Percentiles rank a stretch among this genome's conserved stretches.
phyloP scores from a whole-genome alignment of 2,113 vertebrate genomes.

The Lophius piscatorius region DNA sequence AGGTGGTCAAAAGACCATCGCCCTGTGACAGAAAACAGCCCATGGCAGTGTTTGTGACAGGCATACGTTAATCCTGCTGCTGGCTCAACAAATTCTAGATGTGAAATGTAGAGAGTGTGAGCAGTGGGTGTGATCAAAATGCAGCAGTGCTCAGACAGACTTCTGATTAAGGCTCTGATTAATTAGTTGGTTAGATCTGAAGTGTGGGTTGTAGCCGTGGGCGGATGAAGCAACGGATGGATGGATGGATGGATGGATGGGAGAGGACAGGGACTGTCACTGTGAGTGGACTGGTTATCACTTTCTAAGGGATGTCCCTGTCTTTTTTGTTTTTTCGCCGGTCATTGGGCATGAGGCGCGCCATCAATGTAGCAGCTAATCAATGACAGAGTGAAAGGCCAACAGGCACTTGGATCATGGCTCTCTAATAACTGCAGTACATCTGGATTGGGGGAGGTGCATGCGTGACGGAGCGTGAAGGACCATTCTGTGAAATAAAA shows the following conservation, averaged over 20 bases:
- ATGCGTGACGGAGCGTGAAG: slow-evolving; percentile 44
- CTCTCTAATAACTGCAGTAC: slow-evolving; percentile 47
- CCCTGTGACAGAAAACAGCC: slow-evolving; percentile 43
- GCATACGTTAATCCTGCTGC: slow-evolving; percentile 41
- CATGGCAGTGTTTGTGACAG: slow-evolving; percentile 45
- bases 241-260: slow-evolving; percentile 5
- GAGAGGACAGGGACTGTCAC: too few relatives aligned
- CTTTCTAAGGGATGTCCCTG: slow-evolving; percentile 45
- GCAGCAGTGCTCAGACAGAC: slow-evolving; percentile 38
- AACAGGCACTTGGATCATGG: slow-evolving; percentile 40
- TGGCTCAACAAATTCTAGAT: slow-evolving; percentile 45
- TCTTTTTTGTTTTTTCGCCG: slow-evolving; percentile 24
- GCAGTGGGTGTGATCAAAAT: slow-evolving; percentile 60
- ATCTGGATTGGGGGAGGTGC: slow-evolving; percentile 31
- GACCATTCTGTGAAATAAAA: slow-evolving; percentile 55
- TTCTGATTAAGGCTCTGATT: slow-evolving; percentile 49
- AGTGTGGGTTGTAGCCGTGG: slow-evolving; percentile 39
- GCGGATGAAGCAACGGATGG: slow-evolving; percentile 39
- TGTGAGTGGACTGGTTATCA: not conserved
- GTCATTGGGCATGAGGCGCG: slow-evolving; percentile 12
- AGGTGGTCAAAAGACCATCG: slow-evolving; percentile 50
- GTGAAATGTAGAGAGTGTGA: slow-evolving; percentile 29
- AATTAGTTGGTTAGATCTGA: slow-evolving; percentile 48
- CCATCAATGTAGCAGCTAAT: slow-evolving; percentile 45
- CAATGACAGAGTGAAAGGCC: slow-evolving; percentile 58